Base-by-base conservation (phyloP, 2,113 vertebrate species). In the Pavo muticus region DNA sequence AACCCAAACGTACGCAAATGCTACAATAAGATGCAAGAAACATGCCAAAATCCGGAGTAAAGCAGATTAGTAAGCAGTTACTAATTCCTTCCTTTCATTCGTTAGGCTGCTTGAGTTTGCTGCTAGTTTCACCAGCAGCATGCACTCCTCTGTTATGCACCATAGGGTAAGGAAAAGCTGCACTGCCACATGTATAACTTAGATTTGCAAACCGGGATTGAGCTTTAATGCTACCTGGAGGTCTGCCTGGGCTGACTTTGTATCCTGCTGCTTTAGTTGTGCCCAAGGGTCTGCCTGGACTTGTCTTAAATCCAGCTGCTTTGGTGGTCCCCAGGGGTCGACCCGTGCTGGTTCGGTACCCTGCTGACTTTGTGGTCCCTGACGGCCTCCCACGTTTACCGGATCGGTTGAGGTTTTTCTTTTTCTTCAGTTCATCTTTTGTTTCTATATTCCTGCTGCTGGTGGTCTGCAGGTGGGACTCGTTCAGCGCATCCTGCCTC, bases 291-390 rank as follows among this genome's bases (percentile, higher is more conserved):
- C 99, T 98, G 84, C 99, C 99, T 32, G 99, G 99, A 98, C 99
- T 99, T 88, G 99, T 99, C 97, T 99, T 99, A 98, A 99, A 99
- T 93, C 99, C 99, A 17, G 99, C 99, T 6, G 99, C 99, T 97
- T 99, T 99, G 96, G 99, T 99, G 97, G 99, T 99, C 87, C 99
- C 99, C 73, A 99, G 98, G 42, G 99, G 99, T 96, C 99, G 98
- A 42, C 99, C 99, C 7, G 99, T 99, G 98, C 99, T 99, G 98
- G 99, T 99, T 96, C 99, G 98, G 98, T 99, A 99, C 60, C 99
- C 99, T 25, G 99, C 99, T 20, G 98, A 98, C 97, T 99, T 99
- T 56, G 99, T 99, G 97, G 99, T 99, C 93, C 99, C 99, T 25
- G 99, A 98, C 1, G 99, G 99, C 90, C 99, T 97, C 13, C 99